Evolutionary conservation across 2,797 vertebrate genomes (phyloP), one percentile per base, ranked within the genome.

Genomic region (Hoplostethus atlanticus): DNA sequence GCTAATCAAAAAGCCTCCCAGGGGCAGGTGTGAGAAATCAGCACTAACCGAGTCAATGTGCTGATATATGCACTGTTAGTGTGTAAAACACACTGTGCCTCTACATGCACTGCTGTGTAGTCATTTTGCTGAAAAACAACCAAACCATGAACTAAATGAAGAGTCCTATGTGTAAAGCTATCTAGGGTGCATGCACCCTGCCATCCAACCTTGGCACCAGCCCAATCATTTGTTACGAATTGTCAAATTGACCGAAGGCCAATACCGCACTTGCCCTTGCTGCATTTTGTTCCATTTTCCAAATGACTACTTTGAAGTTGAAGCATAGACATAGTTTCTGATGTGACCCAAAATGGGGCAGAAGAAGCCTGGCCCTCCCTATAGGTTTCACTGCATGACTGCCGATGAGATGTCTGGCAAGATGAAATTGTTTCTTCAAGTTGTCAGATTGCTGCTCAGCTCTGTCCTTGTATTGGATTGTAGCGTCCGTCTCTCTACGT

Each of bases 21-120:
- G 78, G 86, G 89, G 89, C 87, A 92, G 88, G 87, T 93, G 88
- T 85, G 83, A 89, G 83, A 84, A 92, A 91, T 91, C 91, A 90
- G 86, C 87, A 87, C 91, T 87, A 86, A 87, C 88, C 59, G 58
- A 86, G 88, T 81, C 68, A 68, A 83, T 84, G 84, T 85, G 77
- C 78, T 81, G 81, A 87, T 91, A 85, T 84, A 76, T 70, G 77
- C 82, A 70, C 79, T 62, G 52, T 57, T 78, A 5, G 55, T 2
- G 21, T 5, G 17, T 60, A 62, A 72, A 84, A 68, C 79, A 54
- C 77, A 72, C 72, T 67, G 65, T 52, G 58, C 71, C 84, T 38
- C 64, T 77, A 72, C 59, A 51, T 65, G 71, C 58, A 34, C 61
- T n/a, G 60, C 28, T 30, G 59, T 70, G 53, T 72, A 84, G 25